Conservation (phyloP, 2,113 vertebrate genomes). For the Paradisaea rubra region DNA sequence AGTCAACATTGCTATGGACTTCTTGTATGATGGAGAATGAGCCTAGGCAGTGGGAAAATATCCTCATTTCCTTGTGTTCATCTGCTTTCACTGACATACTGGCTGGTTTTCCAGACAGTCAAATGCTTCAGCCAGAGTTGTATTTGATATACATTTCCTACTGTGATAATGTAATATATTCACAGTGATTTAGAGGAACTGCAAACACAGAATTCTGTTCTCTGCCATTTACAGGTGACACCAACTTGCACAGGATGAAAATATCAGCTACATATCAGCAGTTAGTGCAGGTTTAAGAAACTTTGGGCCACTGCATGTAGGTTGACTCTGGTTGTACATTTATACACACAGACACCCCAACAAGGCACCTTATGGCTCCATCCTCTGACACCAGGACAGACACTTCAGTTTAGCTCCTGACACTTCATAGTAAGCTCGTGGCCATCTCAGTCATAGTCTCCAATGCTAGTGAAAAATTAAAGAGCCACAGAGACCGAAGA, state of each 20-base stretch:
- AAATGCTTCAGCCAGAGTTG: background rate
- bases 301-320: fast-evolving
- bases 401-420: background rate
- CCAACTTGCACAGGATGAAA: background rate
- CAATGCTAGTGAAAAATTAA: background rate
- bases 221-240: background rate
- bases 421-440: background rate
- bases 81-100: background rate
- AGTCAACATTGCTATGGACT: background rate
- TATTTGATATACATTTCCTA: background rate
- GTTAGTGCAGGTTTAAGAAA: background rate
- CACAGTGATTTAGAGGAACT: background rate
- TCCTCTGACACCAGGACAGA: background rate
- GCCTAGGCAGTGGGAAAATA: background rate
- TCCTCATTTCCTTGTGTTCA: background rate
- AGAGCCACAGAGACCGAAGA: background rate
- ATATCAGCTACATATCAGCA: background rate
- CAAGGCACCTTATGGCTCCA: background rate
- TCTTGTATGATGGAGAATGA: background rate
- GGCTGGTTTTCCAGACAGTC: background rate
- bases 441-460: background rate
- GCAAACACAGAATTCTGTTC: background rate
- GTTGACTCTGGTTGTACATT: background rate
- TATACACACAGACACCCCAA: background rate
- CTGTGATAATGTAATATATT: background rate